Base-by-base conservation (phyloP, 2,797 vertebrate genomes). In the Ptychadena robeensis region DNA sequence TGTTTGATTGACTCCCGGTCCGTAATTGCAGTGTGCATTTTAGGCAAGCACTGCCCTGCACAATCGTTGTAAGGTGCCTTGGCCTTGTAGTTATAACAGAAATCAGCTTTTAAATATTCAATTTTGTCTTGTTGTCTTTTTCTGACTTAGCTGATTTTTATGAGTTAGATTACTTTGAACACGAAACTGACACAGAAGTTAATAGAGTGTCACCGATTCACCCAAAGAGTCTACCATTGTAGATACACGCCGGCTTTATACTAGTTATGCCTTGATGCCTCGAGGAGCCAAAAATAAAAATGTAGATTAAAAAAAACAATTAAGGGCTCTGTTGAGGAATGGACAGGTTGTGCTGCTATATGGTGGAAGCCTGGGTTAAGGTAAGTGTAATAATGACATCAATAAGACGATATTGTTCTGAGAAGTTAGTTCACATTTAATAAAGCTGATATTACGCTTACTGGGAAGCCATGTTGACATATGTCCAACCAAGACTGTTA, bases 81-180 rank as follows among this genome's bases (percentile, higher is more conserved):
- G 65, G 30, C n/a, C n/a, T n/a, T n/a, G n/a, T 18, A 35, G n/a
- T 37, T 69, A 48, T 57, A 69, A 35, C 31, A 34, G 44, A 59
- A 31, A 9, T 10, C 69, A 28, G n/a, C 57, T 34, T 22, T 32
- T 3, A 72, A n/a, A 67, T 74, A 67, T 67, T 64, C 72, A 75
- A 72, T 80, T 67, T 64, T 71, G n/a, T 81, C 37, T 30, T 65
- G 35, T 57, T 69, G 64, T 82, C 57, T 79, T 40, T 59, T 80
- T 65, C 66, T 80, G 71, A n/a, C 71, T 69, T 30, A 12, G 37
- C 66, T 84, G 28, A 25, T 79, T 85, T 80, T 75, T 66, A n/a
- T n/a, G n/a, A 64, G 80, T 80, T 75, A 44, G 34, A 73, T 59
- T 66, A 64, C n/a, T 69, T 73, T 79, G 73, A 70, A 76, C 68